phyloP scores from a whole-genome alignment of 2,113 vertebrate genomes.

The Podarcis raffonei region DNA sequence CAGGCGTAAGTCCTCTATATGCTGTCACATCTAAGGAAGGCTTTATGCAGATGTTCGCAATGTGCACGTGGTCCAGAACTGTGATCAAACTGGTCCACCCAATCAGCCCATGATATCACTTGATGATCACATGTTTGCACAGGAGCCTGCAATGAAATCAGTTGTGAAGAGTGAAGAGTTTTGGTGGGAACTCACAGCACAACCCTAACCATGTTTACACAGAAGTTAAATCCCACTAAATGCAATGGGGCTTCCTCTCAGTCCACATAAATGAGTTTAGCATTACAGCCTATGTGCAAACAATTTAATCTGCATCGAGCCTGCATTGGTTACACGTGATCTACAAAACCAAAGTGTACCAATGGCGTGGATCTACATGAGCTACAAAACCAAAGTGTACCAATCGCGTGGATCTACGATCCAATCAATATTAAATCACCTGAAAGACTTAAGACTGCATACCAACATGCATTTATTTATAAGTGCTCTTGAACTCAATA shows the following conservation, averaged over 20 bases:
- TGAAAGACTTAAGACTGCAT: background rate
- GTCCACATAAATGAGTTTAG: no score
- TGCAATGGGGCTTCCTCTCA: no score
- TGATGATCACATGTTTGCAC: background rate
- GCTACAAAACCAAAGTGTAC: background rate
- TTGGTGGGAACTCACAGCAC: no score
- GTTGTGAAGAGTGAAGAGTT: no score
- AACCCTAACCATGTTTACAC: no score
- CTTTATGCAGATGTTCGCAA: background rate
- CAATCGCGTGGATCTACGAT: background rate
- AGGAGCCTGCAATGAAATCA: no score
- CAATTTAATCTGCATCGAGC: background rate
- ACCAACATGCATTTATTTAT: background rate
- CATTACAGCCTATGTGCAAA: no score
- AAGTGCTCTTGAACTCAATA: background rate
- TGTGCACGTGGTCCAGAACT: background rate
- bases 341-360: background rate
- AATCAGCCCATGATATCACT: background rate
- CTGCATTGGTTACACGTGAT: background rate
- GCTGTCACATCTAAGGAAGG: background rate
- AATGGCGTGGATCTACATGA: background rate
- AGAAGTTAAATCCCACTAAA: no score
- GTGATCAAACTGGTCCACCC: background rate
- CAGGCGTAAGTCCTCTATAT: background rate
- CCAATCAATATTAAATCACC: background rate